Conservation (phyloP, 2,888 invertebrate genomes). For the Caenorhabditis japonica region DNA sequence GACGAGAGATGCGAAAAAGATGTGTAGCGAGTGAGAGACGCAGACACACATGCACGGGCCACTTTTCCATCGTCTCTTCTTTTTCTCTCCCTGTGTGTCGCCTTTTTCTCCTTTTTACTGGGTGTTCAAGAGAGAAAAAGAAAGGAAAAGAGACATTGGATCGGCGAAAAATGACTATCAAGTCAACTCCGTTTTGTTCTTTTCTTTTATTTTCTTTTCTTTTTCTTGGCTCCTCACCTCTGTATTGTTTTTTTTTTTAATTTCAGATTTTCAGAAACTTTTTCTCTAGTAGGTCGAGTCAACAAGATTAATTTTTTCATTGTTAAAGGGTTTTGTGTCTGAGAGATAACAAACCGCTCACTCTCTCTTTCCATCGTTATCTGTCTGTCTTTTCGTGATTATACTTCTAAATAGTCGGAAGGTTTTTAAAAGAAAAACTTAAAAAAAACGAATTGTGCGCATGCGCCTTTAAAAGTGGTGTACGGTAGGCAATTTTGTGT, state of each 20-base stretch:
- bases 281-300: no score
- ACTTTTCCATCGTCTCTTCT: constrained; percentile 28
- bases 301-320: no score
- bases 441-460: constrained; percentile 18
- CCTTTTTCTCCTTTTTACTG: constrained; percentile 7
- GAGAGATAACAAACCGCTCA: constrained; percentile 34
- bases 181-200: constrained; percentile 2
- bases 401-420: neutral
- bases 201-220: neutral
- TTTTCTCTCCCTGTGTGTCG: constrained; percentile 4
- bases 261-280: neutral
- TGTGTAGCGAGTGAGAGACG: constrained; percentile 6
- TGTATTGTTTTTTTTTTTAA: neutral
- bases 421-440: neutral
- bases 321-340: constrained; percentile 8
- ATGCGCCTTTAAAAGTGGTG: neutral
- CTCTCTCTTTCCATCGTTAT: constrained; percentile 1
- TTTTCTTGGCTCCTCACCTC: neutral
- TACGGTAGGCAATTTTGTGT: constrained; percentile 28
- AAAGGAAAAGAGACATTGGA: constrained; percentile 6
- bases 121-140: constrained; percentile 39
- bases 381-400: constrained; percentile 20
- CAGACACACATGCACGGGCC: constrained; percentile 28
- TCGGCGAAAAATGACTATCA: constrained; percentile 38
- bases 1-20: constrained; percentile 2